Base-by-base conservation (phyloP, 2,797 vertebrate genomes). In the Orestias chungarensis region DNA sequence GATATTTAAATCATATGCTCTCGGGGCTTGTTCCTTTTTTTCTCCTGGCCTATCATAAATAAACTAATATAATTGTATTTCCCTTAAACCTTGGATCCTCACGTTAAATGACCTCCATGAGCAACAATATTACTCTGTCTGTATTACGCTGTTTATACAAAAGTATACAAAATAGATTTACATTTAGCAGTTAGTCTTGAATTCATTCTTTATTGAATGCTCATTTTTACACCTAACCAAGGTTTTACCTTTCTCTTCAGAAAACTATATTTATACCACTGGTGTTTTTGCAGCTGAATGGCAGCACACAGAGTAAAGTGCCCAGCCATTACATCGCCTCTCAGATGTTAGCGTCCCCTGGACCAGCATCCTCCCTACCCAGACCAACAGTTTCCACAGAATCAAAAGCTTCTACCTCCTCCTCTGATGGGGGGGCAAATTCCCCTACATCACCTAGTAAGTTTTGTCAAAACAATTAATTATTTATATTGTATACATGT, bases 361-460 rank as follows among this genome's bases (percentile, higher is more conserved):
- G 95, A 94, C 92, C 95, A 94, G 93, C 93, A 93, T 86, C 89
- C 23, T 79, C 90, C 55, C 85, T 91, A 14, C 67, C 86, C 20
- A 81, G 91, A 66, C 77, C 84, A 8, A 93, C 96, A 49, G 91
- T 96, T 87, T 90, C 95, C 89, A 89, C 94, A 69, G 96, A 96
- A 92, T 95, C 96, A 91, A 98, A 98, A 95, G 94, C 96, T 92
- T 93, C 95, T 81, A 95, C 95, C 91, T 94, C 95, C 74, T 95
- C 96, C 82, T 94, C 96, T 80, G 96, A 96, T 64, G 95, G 95
- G 84, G 96, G 94, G 80, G 89, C 95, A 82, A 93, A 95, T 83
- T 96, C 96, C 62, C 96, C 95, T 75, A 95, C 96, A 66, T 97
- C 96, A 85, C 96, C 97, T 91, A 96, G 97, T 97, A 95, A 96